Evolutionary conservation across 2,797 vertebrate genomes (phyloP).

Genomic region (Dicrostonyx torquatus): DNA sequence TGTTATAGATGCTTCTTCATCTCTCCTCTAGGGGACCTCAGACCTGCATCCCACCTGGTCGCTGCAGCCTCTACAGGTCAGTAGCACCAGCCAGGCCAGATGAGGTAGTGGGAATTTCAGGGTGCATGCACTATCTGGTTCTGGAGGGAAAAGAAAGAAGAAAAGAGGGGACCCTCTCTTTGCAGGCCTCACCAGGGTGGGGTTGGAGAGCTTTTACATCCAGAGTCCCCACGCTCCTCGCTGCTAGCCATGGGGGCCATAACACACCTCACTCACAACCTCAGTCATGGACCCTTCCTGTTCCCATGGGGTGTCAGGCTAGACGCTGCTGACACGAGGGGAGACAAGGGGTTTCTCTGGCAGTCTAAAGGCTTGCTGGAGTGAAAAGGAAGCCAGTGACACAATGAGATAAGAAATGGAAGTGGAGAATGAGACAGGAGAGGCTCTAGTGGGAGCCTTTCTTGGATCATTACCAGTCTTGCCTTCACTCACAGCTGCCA

Average conservation of each 20-base stretch:
- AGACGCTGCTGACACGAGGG: not conserved
- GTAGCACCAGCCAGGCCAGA: not conserved
- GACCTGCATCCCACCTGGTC: not conserved
- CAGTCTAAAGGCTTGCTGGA: not conserved
- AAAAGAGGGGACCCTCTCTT: not conserved
- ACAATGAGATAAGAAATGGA: not conserved
- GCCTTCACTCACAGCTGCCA: not conserved
- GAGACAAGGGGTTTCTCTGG: not conserved
- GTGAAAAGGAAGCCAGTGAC: not conserved
- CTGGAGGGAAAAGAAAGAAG: not conserved
- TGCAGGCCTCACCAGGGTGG: not conserved
- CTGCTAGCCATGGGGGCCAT: not conserved
- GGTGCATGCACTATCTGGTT: not conserved
- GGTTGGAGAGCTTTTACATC: not conserved
- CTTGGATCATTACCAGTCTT: not conserved
- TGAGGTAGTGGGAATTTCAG: not conserved
- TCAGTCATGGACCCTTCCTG: not conserved
- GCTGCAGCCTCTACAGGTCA: not conserved
- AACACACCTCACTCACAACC: not conserved
- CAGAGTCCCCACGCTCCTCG: not conserved
- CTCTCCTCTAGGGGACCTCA: not conserved
- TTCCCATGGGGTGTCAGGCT: not conserved
- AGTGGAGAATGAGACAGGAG: not conserved
- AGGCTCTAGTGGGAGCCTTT: not conserved
- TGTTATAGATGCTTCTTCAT: not conserved